A percentile compares a stretch with the other conserved stretches of the same genome.
These are phyloP conservation scores for Rhagoletis zephyria DNA, from an alignment of 1,140 invertebrate genomes.

Conservation along the genomic window DNA sequence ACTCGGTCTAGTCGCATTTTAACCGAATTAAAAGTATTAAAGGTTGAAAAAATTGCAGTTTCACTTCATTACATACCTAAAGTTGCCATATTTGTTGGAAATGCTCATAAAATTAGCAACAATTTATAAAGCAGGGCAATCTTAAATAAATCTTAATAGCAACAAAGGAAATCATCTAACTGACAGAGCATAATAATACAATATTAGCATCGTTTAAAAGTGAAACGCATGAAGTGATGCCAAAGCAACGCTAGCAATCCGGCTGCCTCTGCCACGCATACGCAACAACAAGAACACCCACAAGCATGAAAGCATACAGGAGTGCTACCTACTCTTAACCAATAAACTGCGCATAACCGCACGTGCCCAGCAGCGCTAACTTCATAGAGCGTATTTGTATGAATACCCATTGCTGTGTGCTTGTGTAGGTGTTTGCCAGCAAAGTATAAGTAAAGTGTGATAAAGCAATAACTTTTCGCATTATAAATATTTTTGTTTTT, in stretches of 20 bases:
- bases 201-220: constrained; percentile 39
- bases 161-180: not conserved
- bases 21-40: too few species aligned
- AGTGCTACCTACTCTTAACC: not conserved
- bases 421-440: not conserved
- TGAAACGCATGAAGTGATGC: constrained; percentile 39
- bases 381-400: not conserved
- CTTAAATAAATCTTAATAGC: not conserved
- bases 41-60: too few species aligned
- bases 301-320: not conserved
- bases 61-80: too few species aligned
- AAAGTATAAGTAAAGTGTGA: constrained; percentile 13
- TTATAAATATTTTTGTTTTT: not conserved
- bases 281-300: not conserved
- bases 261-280: not conserved
- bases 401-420: not conserved
- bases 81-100: not conserved
- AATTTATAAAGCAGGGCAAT: not conserved
- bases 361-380: not conserved
- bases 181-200: constrained; percentile 20
- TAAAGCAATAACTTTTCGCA: constrained; percentile 38
- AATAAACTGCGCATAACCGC: constrained; percentile 34
- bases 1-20: too few species aligned
- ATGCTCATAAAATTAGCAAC: not conserved
- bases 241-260: constrained; percentile 9